Percentiles rank a stretch among this genome's conserved stretches.
These are phyloP conservation scores for Sarcophaga bullata DNA, from an alignment of 1,140 invertebrate species.

Conservation along the genomic window DNA sequence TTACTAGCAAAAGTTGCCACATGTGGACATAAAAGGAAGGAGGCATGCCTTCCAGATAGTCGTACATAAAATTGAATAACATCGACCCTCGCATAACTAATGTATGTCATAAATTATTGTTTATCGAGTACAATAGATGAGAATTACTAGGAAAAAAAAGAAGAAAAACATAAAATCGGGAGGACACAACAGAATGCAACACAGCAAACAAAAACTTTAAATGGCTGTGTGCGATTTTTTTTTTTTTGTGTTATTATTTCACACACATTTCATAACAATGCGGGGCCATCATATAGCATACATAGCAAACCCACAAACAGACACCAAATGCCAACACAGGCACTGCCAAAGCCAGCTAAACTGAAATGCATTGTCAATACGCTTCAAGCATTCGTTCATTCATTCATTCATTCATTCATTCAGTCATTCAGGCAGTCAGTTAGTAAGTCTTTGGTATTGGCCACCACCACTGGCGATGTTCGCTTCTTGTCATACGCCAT, in stretches of 20 bases:
- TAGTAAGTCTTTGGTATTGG: too few relatives aligned
- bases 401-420: too few relatives aligned
- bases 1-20: too few relatives aligned
- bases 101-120: conserved; percentile 7
- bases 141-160: background rate
- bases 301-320: background rate
- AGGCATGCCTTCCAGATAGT: too few relatives aligned
- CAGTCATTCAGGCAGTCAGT: too few relatives aligned
- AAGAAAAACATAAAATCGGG: background rate
- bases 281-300: background rate
- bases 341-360: background rate
- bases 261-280: background rate
- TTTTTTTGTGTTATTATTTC: too few relatives aligned
- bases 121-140: too few relatives aligned
- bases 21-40: too few relatives aligned
- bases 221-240: background rate
- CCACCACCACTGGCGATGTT: too few relatives aligned
- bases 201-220: background rate
- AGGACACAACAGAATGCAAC: background rate
- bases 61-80: background rate
- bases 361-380: conserved; percentile 14
- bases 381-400: background rate
- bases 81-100: background rate
- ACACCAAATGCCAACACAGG: background rate
- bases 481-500: too few relatives aligned